A percentile compares a stretch with the other conserved stretches of the same genome.
These are phyloP conservation scores for Enteromius anoplus DNA, from an alignment of 2,797 vertebrate species.

Conservation along the genomic window DNA sequence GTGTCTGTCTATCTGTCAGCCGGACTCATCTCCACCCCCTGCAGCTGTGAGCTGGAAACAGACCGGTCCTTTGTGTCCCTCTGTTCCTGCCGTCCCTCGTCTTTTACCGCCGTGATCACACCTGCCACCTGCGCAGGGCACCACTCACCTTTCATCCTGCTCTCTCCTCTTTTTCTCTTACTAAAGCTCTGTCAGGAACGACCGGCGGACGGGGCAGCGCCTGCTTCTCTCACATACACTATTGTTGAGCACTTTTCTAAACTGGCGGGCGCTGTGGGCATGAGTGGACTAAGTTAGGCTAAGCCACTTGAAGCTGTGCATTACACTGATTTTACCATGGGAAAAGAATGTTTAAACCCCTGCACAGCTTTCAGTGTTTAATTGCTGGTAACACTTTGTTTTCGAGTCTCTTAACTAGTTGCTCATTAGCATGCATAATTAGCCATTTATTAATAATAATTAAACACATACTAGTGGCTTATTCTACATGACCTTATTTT, in stretches of 20 bases:
- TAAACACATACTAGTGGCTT: too few relatives aligned
- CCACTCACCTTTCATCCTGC: slow-evolving; percentile 52
- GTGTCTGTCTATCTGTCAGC: slow-evolving; percentile 75
- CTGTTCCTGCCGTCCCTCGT: slow-evolving; percentile 68
- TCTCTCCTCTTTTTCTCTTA: slow-evolving; percentile 29
- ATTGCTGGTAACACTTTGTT: not conserved
- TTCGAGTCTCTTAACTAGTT: too few relatives aligned
- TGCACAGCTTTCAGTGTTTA: not conserved
- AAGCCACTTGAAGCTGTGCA: not conserved
- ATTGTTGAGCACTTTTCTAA: slow-evolving; percentile 44
- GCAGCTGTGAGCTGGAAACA: slow-evolving; percentile 77
- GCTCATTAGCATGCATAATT: too few relatives aligned
- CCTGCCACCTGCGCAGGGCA: slow-evolving; percentile 78
- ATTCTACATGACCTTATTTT: too few relatives aligned
- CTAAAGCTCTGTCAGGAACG: slow-evolving; percentile 74
- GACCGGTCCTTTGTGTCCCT: slow-evolving; percentile 74
- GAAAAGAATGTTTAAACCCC: not conserved
- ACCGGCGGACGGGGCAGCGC: slow-evolving; percentile 56
- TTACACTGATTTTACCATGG: slow-evolving; percentile 3
- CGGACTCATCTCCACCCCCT: slow-evolving; percentile 68
- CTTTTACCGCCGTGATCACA: slow-evolving; percentile 75
- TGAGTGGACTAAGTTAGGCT: slow-evolving; percentile 16
- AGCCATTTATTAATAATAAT: too few relatives aligned
- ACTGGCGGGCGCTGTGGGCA: slow-evolving; percentile 28
- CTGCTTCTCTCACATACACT: slow-evolving; percentile 39